phyloP scores from a whole-genome alignment of 2,797 vertebrate genomes.

The Danio tinwini region DNA sequence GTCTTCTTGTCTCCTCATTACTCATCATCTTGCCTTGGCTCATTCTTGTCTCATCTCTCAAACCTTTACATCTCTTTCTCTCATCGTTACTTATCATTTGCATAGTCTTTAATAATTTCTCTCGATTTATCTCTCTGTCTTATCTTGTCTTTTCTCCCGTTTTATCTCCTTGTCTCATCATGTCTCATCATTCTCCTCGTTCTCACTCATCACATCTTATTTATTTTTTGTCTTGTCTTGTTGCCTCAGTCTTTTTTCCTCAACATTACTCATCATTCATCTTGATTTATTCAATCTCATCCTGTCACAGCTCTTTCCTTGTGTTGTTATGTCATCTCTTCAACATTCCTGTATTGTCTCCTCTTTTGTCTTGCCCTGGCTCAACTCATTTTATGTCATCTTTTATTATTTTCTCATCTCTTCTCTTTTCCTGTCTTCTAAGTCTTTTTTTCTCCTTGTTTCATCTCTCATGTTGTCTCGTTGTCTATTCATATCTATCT shows the following conservation, averaged over 20 bases:
- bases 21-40: too few relatives aligned
- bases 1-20: too few relatives aligned
- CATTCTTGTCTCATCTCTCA: too few relatives aligned
- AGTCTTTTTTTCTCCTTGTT: not conserved
- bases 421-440: not conserved
- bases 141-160: too few relatives aligned
- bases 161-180: not conserved
- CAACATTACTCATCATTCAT: not conserved
- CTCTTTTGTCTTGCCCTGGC: not conserved
- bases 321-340: not conserved
- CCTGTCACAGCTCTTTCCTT: not conserved
- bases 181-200: not conserved
- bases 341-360: not conserved
- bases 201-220: too few relatives aligned
- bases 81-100: too few relatives aligned
- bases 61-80: too few relatives aligned
- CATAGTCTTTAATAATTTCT: too few relatives aligned
- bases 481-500: not conserved
- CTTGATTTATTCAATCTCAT: not conserved
- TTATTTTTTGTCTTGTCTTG: not conserved
- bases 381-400: not conserved
- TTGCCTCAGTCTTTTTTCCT: not conserved
- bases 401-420: not conserved
- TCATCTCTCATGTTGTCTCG: not conserved
- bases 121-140: too few relatives aligned